Evolutionary conservation across 2,888 invertebrate genomes (phyloP).

Genomic region (Melanotus villosus): DNA sequence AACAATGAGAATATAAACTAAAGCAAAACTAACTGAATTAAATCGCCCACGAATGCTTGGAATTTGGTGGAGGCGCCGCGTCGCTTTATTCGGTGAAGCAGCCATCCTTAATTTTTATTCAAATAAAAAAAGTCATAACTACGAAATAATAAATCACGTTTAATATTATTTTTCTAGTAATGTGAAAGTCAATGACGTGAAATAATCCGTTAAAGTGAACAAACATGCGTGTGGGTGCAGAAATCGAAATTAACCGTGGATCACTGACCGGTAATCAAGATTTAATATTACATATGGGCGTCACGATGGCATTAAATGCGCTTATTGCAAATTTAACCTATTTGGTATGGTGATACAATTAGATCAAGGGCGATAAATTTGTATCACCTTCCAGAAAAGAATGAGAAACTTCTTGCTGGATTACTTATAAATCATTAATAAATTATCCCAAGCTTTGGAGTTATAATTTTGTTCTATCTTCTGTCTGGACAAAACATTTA

Average conservation of each 20-base stretch:
- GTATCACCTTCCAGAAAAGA: not conserved
- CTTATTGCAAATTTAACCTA: not conserved
- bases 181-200: conserved; percentile 11
- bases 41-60: too few relatives aligned
- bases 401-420: not conserved
- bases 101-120: too few relatives aligned
- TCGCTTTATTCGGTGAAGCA: too few relatives aligned
- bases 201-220: not conserved
- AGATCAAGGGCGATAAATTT: not conserved
- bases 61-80: too few relatives aligned
- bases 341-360: not conserved
- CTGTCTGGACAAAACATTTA: too few relatives aligned
- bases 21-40: too few relatives aligned
- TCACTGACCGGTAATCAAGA: conserved; percentile 27
- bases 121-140: too few relatives aligned
- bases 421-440: too few relatives aligned
- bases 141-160: too few relatives aligned
- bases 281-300: conserved; percentile 16
- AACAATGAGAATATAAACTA: too few relatives aligned
- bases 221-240: conserved; percentile 5
- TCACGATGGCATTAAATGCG: not conserved
- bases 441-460: too few relatives aligned
- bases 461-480: too few relatives aligned
- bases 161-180: not conserved
- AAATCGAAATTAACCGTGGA: conserved; percentile 17